These are phyloP conservation scores for Drosophila suzukii DNA, from an alignment of 1,140 invertebrate genomes.

Conservation along the genomic window DNA sequence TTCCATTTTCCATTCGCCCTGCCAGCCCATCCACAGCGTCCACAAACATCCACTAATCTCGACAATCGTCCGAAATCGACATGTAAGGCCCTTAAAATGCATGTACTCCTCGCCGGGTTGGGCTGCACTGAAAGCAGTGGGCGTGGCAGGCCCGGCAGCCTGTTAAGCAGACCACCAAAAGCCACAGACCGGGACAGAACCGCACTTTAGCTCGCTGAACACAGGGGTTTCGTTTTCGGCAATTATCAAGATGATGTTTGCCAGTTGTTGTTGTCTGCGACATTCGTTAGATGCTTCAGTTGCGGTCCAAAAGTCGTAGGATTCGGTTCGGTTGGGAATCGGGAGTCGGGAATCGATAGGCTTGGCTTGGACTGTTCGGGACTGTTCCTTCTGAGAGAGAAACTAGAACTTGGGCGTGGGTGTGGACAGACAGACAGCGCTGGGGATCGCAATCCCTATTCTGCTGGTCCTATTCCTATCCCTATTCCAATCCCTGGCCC, in stretches of 20 bases:
- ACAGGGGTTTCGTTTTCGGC: constrained; percentile 72
- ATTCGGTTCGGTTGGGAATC: not conserved
- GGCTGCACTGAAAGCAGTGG: constrained; percentile 30
- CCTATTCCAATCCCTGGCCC: constrained; percentile 37
- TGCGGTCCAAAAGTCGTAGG: constrained; percentile 42
- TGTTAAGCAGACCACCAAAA: constrained; percentile 40
- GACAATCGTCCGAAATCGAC: constrained; percentile 71
- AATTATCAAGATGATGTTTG: constrained; percentile 80
- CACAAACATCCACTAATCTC: constrained; percentile 49
- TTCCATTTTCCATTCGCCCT: constrained; percentile 40
- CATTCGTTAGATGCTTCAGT: constrained; percentile 71
- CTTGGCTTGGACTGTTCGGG: constrained; percentile 17
- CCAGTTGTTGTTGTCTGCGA: constrained; percentile 67
- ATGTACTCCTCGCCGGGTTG: constrained; percentile 50
- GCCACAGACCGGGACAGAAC: constrained; percentile 13
- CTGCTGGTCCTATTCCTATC: constrained; percentile 10
- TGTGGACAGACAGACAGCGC: constrained; percentile 4
- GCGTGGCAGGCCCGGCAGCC: constrained; percentile 45
- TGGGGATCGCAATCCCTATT: constrained; percentile 9
- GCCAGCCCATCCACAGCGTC: constrained; percentile 16
- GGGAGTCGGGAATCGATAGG: constrained; percentile 6
- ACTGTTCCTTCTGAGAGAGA: constrained; percentile 1
- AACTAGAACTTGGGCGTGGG: constrained; percentile 32
- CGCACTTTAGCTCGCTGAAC: constrained; percentile 29
- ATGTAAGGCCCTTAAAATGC: constrained; percentile 81